Conservation (phyloP, 35 echinoderm and acorn worm genomes). For the Chiridota heheva region DNA sequence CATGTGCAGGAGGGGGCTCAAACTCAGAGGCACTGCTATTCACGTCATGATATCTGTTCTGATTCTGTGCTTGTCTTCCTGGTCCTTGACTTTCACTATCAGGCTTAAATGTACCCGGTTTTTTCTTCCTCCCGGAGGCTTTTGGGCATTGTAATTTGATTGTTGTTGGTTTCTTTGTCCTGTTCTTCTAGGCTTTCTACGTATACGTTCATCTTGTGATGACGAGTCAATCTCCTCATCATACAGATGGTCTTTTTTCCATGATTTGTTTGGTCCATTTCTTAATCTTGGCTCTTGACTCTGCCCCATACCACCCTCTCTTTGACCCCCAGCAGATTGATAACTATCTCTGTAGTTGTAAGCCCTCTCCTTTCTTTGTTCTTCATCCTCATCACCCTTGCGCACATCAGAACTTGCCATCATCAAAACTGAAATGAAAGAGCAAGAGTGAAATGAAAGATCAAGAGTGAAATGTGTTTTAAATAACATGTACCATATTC, state of each 20-base stretch:
- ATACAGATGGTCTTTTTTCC: neutral
- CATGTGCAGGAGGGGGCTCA: neutral
- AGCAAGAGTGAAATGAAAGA: too few relatives aligned
- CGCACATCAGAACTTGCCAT: too few relatives aligned
- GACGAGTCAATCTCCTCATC: conserved; percentile 35
- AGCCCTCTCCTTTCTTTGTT: too few relatives aligned
- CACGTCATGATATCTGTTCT: neutral
- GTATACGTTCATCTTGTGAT: conserved; percentile 34
- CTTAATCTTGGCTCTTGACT: neutral
- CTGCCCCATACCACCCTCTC: neutral
- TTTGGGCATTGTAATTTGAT: neutral
- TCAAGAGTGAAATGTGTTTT: too few relatives aligned
- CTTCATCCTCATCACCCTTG: too few relatives aligned
- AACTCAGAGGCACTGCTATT: conserved; percentile 24
- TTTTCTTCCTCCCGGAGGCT: neutral
- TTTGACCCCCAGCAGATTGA: too few relatives aligned
- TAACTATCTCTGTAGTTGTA: too few relatives aligned
- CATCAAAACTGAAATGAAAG: too few relatives aligned
- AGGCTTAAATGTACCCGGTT: neutral
- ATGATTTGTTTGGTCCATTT: neutral
- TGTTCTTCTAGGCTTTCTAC: neutral
- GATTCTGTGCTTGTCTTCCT: neutral
- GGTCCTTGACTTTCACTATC: neutral
- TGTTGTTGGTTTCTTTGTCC: neutral
- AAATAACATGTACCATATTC: too few relatives aligned